Base-by-base conservation (phyloP, 2,888 invertebrate genomes). In the Aricia artaxerxes region DNA sequence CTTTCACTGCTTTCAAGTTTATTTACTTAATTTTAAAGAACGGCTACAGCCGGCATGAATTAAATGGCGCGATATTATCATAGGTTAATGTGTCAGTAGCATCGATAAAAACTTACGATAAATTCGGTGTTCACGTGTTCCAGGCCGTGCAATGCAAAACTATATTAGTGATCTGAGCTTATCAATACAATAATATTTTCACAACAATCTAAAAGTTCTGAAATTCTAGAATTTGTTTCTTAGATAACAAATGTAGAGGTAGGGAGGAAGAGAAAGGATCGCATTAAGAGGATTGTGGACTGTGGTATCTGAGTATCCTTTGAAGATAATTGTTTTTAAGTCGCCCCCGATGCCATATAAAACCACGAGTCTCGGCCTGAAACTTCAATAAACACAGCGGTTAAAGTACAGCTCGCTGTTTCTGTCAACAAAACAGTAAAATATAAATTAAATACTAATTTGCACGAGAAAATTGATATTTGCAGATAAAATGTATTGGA, bases 1-100 rank as follows among this genome's bases (percentile, higher is more conserved):
- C 35, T 35, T 69, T 35, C 35, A 35, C 69, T 5, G 13, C 0
- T 69, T 69, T 11, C 16, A 35, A 13, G 38, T 13, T 35, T 69
- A 69, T 4, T 38, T 69, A 69, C 4, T 38, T 69, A 69, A 69
- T 69, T 35, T 69, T 11, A 31, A 13, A 75, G 24, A 24, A 13
- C 49, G 49, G 31, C 9, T 1, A 24, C 49, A 9, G 73, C 73
- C 24, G 73, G 73, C n/a, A n/a, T 40, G 75, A 75, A 11, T 75
- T 49, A 49, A 69, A 31, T 49, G 31, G 82, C 85, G 83, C 83
- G 83, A 83, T 88, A 89, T 93, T 93, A 92, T 92, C 93, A 83
- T 84, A 84, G 92, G 92, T 94, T 93, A 92, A 91, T 91, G 89
- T 90, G 93, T 94, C 92, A 93, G 84, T 85, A 85, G 83, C 85